Evolutionary conservation across 2,888 invertebrate genomes (phyloP).

Genomic region (Lepidonotus clava): DNA sequence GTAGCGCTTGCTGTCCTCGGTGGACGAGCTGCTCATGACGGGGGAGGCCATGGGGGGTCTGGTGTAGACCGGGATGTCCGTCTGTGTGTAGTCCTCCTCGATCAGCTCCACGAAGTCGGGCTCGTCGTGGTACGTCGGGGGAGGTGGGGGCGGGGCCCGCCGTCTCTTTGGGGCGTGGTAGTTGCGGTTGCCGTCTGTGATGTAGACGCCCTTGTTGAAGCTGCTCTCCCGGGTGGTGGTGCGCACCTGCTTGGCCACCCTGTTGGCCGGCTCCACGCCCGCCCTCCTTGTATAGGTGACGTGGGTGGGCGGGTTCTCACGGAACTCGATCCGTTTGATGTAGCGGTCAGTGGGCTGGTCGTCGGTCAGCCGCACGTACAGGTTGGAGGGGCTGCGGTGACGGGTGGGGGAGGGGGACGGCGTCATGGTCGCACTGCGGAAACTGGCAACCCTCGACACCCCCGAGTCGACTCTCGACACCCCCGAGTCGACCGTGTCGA

Average conservation of each 20-base stretch:
- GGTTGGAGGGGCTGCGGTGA: background rate
- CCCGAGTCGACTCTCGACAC: background rate
- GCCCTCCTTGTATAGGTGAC: constrained; percentile 32
- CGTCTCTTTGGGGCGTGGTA: background rate
- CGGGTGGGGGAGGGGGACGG: background rate
- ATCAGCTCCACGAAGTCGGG: background rate
- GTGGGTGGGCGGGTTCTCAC: background rate
- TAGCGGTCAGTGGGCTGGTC: background rate
- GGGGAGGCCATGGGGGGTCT: background rate
- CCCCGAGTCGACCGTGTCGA: background rate
- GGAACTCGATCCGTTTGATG: constrained; percentile 21
- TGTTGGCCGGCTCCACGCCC: constrained; percentile 39
- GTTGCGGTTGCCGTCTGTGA: constrained; percentile 31
- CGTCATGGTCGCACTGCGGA: constrained; percentile 10
- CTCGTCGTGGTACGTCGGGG: background rate
- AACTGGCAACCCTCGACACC: constrained; percentile 3
- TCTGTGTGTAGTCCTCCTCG: constrained; percentile 15
- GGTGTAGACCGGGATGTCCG: background rate
- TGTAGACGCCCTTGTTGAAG: background rate
- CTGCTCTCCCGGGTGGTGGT: background rate
- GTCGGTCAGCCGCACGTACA: background rate
- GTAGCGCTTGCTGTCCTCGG: constrained; percentile 36
- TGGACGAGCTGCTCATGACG: constrained; percentile 21
- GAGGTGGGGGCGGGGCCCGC: background rate
- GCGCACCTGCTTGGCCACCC: constrained; percentile 6